Base-by-base conservation (phyloP, 2,888 invertebrate species). In the Platypus cylindrus region DNA sequence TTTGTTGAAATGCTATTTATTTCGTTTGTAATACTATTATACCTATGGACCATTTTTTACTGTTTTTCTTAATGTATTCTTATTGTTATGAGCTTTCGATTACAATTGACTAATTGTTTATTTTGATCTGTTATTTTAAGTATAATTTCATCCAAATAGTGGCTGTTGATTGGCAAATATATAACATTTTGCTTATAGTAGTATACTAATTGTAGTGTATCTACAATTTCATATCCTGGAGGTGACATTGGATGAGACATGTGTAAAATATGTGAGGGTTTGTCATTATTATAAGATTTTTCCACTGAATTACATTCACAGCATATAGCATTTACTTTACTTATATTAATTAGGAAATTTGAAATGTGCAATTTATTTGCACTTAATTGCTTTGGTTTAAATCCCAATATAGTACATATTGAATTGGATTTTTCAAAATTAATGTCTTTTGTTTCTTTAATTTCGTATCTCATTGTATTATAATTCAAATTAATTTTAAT, bases 141-240 rank as follows among this genome's bases (percentile, higher is more conserved):
- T 14, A 43, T 32, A 17, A 56, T 35, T 27, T 49, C 39, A 35
- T 41, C 41, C 37, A 56, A 50, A 26, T 32, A 33, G 32, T 27
- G 41, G 9, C 41, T 41, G 32, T 42, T 52, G 12, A 57, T 46
- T 25, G 54, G 55, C 37, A 55, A 49, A 49, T 58, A 58, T 32
- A 57, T 50, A 12, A 55, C 48, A 42, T 50, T 53, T 32, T 34
- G n/a, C n/a, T n/a, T n/a, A n/a, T n/a, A n/a, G n/a, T n/a, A n/a
- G n/a, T n/a, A n/a, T n/a, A n/a, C n/a, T n/a, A n/a, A n/a, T n/a
- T n/a, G 36, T 5, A 53, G 55, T 11, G 48, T 46, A 45, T 56
- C 56, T 29, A 52, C 43, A 32, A 57, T 51, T 49, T 55, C 53
- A 50, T 52, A 57, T n/a, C 57, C 56, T 17, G 53, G 49, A 12